Evolutionary conservation across 92 coral and sea anemone species (phyloP).

Genomic region (Actinostola sp.): DNA sequence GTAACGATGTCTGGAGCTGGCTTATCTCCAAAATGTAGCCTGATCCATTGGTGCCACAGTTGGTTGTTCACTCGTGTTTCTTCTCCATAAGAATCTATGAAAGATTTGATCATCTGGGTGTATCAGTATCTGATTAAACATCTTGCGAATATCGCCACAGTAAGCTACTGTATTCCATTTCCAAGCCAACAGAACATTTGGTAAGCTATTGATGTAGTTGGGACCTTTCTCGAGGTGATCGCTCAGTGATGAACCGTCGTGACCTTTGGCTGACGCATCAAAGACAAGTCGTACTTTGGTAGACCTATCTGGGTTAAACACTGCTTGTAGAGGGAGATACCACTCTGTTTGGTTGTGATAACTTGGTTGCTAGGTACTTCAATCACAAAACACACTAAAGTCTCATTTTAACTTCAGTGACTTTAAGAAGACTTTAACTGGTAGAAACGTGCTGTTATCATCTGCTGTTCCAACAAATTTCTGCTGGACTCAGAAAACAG

Average conservation of each 20-base stretch:
- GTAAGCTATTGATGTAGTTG: constrained; percentile 48
- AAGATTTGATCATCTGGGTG: constrained; percentile 71
- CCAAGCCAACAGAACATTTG: constrained; percentile 41
- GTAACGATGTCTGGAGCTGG: constrained; percentile 74
- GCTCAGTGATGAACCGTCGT: constrained; percentile 37
- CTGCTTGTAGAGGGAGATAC: constrained; percentile 57
- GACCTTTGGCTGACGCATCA: constrained; percentile 51
- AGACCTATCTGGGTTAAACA: constrained; percentile 51
- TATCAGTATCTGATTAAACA: constrained; percentile 47
- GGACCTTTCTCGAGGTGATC: constrained; percentile 68
- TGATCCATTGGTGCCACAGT: constrained; percentile 55
- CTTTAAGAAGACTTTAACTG: no score
- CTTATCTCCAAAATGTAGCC: constrained; percentile 65
- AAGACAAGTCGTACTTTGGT: constrained; percentile 54
- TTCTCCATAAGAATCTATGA: constrained; percentile 53
- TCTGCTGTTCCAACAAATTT: no score
- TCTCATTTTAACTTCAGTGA: no score
- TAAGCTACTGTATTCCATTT: constrained; percentile 44
- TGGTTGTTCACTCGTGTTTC: constrained; percentile 19
- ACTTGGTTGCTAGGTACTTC: constrained; percentile 38
- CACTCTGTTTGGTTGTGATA: constrained; percentile 37
- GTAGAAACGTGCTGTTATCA: no score
- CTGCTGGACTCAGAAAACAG: no score
- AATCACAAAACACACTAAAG: no score
- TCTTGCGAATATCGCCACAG: constrained; percentile 52